These are phyloP conservation scores for Mellilla xanthometata DNA, from an alignment of 2,888 invertebrate genomes.

Conservation along the genomic window DNA sequence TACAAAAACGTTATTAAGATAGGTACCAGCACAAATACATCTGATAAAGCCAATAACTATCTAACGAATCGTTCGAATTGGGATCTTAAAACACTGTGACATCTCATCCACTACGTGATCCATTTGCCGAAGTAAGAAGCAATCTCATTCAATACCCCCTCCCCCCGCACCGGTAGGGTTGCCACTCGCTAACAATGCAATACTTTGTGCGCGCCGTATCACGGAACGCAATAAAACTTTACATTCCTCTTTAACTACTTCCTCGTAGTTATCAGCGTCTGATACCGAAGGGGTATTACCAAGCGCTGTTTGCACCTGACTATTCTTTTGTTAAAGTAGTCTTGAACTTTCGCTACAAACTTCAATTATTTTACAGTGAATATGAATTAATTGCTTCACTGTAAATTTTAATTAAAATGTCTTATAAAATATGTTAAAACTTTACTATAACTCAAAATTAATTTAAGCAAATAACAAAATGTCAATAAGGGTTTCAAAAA, in stretches of 20 bases:
- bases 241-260: slow-evolving; percentile 78
- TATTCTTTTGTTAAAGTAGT: slow-evolving; percentile 12
- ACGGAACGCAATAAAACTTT: slow-evolving; percentile 77
- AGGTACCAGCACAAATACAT: slow-evolving; percentile 22
- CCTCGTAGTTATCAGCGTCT: slow-evolving; percentile 68
- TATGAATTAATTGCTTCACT: too few species aligned
- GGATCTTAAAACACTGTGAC: slow-evolving; percentile 84
- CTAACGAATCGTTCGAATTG: slow-evolving; percentile 71
- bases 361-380: too few species aligned
- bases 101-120: slow-evolving; percentile 84
- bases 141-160: slow-evolving; percentile 82
- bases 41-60: slow-evolving; percentile 48
- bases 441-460: too few species aligned
- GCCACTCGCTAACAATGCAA: slow-evolving; percentile 61
- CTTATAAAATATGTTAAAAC: neutral
- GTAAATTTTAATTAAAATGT: too few species aligned
- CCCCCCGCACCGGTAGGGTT: slow-evolving; percentile 55
- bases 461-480: too few species aligned
- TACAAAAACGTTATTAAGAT: slow-evolving; percentile 19
- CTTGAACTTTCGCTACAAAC: too few species aligned
- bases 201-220: slow-evolving; percentile 70
- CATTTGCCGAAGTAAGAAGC: slow-evolving; percentile 84
- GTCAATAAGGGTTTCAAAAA: too few species aligned
- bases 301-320: slow-evolving; percentile 20
- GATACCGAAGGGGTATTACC: slow-evolving; percentile 55